Percentiles rank a stretch among this genome's conserved stretches.
Evolutionary conservation across 1,140 invertebrate species (phyloP).

Genomic region (Holcopasites calliopsidis): DNA sequence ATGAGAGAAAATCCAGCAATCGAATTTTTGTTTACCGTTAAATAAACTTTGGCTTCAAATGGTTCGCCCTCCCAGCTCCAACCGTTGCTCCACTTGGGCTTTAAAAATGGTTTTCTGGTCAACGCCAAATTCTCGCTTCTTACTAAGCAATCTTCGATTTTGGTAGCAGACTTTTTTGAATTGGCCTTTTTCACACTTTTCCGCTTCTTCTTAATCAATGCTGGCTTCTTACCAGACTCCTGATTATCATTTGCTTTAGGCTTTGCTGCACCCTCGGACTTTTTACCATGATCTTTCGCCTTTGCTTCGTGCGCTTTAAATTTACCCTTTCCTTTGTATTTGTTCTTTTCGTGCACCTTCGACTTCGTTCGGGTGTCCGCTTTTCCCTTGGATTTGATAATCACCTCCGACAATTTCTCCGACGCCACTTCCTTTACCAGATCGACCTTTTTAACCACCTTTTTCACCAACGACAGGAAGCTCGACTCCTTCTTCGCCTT

Average conservation of each 20-base stretch:
- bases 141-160: constrained; percentile 65
- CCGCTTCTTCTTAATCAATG: constrained; percentile 65
- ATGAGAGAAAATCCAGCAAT: too few species aligned
- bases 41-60: constrained; percentile 90
- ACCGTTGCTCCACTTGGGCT: constrained; percentile 93
- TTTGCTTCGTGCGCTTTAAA: constrained; percentile 57
- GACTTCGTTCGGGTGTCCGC: constrained; percentile 61
- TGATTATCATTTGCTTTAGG: constrained; percentile 49
- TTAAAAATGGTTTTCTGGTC: constrained; percentile 76
- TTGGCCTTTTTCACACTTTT: constrained; percentile 68
- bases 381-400: constrained; percentile 67
- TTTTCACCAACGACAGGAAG: constrained; percentile 78
- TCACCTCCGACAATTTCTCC: constrained; percentile 75
- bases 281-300: constrained; percentile 48
- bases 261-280: constrained; percentile 53
- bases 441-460: constrained; percentile 79
- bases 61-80: constrained; percentile 94
- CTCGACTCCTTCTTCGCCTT: constrained; percentile 61
- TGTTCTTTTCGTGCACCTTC: constrained; percentile 66
- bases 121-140: constrained; percentile 69
- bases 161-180: constrained; percentile 58
- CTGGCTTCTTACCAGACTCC: constrained; percentile 62
- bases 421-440: constrained; percentile 75
- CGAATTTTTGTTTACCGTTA: constrained; percentile 88
- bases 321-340: constrained; percentile 72